Percentiles rank a stretch among this genome's conserved stretches.
These are phyloP conservation scores for Brachionus calyciflorus DNA, from an alignment of 1,140 invertebrate species.

Conservation along the genomic window DNA sequence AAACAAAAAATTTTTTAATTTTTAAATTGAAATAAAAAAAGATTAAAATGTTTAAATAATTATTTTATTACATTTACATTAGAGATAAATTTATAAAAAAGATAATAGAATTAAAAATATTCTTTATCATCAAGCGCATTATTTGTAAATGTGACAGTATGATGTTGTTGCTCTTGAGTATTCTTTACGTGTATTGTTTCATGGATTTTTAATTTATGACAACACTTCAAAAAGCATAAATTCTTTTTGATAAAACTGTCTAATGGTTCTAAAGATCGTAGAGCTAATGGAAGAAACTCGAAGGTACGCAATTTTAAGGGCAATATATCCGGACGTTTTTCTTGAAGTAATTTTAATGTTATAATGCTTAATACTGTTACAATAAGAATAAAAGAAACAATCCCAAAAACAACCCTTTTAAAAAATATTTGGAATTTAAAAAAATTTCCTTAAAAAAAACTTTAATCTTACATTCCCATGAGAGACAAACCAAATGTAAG, in stretches of 20 bases:
- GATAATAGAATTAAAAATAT: not conserved
- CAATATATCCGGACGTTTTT: not conserved
- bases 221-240: not conserved
- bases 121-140: conserved; percentile 18
- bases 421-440: not conserved
- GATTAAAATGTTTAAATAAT: conserved; percentile 5
- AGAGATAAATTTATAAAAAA: not conserved
- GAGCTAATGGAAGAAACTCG: not conserved
- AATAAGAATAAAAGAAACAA: not conserved
- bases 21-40: too few species aligned
- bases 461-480: conserved; percentile 50
- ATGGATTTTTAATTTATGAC: not conserved
- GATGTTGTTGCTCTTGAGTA: not conserved
- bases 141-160: conserved; percentile 14
- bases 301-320: conserved; percentile 8
- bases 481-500: conserved; percentile 61
- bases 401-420: not conserved
- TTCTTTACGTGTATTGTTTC: not conserved
- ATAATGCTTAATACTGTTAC: not conserved
- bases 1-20: too few species aligned
- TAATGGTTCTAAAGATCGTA: conserved; percentile 28
- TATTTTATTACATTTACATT: not conserved
- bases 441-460: not conserved
- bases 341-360: not conserved
- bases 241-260: conserved; percentile 9